phyloP scores from a whole-genome alignment of 2,113 vertebrate genomes.

The Athene cunicularia region DNA sequence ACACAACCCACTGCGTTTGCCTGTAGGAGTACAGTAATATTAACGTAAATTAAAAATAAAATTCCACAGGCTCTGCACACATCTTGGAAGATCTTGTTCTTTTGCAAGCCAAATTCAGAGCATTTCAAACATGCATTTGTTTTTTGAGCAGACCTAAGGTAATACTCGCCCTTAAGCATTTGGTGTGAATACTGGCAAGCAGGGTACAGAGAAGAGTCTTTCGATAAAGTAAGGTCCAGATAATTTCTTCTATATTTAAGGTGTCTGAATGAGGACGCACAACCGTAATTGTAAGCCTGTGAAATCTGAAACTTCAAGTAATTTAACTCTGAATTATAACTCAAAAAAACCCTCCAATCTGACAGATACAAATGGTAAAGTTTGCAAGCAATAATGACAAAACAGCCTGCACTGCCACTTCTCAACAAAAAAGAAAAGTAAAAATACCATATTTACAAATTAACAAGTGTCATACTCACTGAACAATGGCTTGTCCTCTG shows the following conservation, averaged over 20 bases:
- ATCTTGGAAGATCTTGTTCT: neutral
- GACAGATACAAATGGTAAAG: neutral
- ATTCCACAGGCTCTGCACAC: neutral
- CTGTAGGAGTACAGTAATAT: neutral
- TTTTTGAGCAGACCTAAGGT: neutral
- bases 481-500: conserved; percentile 94
- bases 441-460: neutral
- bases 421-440: neutral
- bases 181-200: neutral
- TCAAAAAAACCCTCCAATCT: neutral
- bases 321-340: neutral
- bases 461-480: conserved; percentile 83
- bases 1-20: neutral
- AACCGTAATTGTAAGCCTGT: neutral
- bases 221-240: neutral
- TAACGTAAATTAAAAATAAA: neutral
- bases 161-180: neutral
- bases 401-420: neutral
- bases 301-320: neutral
- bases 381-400: neutral
- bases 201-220: neutral
- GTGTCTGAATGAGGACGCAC: neutral
- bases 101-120: neutral
- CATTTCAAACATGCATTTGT: neutral
- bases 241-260: neutral